Evolutionary conservation across 1,140 invertebrate species (phyloP).

Genomic region (Drosophila tristis): DNA sequence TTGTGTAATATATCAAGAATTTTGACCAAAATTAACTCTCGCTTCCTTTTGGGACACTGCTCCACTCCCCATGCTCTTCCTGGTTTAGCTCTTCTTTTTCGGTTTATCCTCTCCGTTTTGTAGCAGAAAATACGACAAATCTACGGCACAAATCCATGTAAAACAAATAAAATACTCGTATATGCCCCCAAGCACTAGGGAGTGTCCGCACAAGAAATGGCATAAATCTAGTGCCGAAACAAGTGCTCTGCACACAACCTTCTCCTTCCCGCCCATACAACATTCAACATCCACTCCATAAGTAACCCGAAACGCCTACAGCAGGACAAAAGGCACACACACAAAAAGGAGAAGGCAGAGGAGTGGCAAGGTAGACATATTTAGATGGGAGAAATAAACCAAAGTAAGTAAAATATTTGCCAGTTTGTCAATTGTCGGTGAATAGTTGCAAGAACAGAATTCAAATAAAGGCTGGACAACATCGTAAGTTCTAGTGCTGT

Average conservation of each 20-base stretch:
- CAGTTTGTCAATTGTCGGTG: conserved; percentile 35
- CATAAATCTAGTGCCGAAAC: conserved; percentile 70
- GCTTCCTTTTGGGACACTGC: neutral
- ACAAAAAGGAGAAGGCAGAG: conserved; percentile 12
- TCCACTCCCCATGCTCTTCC: neutral
- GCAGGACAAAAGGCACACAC: conserved; percentile 16
- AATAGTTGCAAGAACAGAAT: conserved; percentile 3
- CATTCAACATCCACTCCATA: conserved; percentile 9
- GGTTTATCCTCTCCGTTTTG: conserved; percentile 20
- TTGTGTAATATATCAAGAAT: conserved; percentile 38
- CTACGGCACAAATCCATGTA: conserved; percentile 55
- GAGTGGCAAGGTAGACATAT: neutral
- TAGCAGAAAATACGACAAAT: conserved; percentile 54
- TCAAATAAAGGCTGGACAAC: too few relatives aligned
- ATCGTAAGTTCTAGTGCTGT: too few relatives aligned
- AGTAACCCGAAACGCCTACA: conserved; percentile 66
- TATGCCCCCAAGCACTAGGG: conserved; percentile 22
- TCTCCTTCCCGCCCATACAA: conserved; percentile 10
- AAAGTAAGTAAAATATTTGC: conserved; percentile 65
- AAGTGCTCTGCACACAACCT: conserved; percentile 45
- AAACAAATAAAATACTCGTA: conserved; percentile 74
- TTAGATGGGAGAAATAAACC: conserved; percentile 30
- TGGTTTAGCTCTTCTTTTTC: conserved; percentile 1
- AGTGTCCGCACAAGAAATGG: conserved; percentile 51
- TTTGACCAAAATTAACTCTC: conserved; percentile 20